Evolutionary conservation across 2,113 vertebrate genomes (phyloP).

Genomic region (Shinisaurus crocodilurus): DNA sequence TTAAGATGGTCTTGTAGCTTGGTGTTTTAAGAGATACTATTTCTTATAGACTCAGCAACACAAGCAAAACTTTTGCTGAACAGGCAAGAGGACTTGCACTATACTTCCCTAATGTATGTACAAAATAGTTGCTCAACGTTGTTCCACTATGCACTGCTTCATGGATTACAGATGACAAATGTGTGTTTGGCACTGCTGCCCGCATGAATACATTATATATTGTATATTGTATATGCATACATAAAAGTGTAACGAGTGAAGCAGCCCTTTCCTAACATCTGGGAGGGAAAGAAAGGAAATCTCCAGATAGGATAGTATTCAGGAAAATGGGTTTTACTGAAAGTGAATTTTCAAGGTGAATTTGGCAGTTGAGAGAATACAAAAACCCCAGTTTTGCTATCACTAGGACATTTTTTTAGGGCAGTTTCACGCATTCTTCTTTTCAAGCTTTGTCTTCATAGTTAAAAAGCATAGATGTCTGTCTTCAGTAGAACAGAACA

Average conservation of each 20-base stretch:
- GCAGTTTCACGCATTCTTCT: background rate
- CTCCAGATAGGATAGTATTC: background rate
- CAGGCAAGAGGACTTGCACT: no score
- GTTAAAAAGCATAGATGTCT: background rate
- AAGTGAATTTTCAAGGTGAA: background rate
- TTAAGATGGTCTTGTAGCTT: conserved; percentile 15
- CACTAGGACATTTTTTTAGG: background rate
- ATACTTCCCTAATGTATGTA: no score
- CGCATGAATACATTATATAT: background rate
- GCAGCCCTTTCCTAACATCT: background rate
- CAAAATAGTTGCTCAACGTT: no score
- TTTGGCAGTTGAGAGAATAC: background rate
- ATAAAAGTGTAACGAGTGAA: background rate
- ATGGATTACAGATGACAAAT: background rate
- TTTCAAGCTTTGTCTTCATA: background rate
- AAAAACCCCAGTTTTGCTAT: background rate
- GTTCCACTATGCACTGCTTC: no score
- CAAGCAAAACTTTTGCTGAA: no score
- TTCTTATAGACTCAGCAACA: no score
- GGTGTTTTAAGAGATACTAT: conserved; percentile 36
- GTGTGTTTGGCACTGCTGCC: background rate
- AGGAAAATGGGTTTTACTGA: background rate
- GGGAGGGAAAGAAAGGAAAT: background rate
- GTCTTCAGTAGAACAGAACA: background rate
- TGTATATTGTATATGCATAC: background rate